A percentile compares a stretch with the other conserved stretches of the same genome.
These are phyloP conservation scores for Clitarchus hookeri DNA, from an alignment of 2,888 invertebrate genomes.

Conservation along the genomic window DNA sequence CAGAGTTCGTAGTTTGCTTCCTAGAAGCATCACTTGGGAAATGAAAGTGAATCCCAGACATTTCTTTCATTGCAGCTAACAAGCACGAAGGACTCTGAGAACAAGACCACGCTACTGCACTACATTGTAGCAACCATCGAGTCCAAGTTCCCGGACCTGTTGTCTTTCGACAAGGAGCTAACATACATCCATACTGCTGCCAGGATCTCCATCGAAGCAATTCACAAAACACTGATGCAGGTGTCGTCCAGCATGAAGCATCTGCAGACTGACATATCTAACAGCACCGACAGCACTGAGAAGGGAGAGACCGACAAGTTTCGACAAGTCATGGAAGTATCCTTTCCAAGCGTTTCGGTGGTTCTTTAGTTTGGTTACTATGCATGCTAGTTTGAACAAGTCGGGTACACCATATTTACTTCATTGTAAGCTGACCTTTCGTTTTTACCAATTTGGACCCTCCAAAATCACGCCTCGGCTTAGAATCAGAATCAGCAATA, in stretches of 20 bases:
- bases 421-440: too few species aligned
- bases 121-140: constrained; percentile 88
- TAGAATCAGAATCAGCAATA: too few species aligned
- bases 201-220: constrained; percentile 78
- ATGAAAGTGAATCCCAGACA: too few species aligned
- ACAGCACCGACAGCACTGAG: constrained; percentile 76
- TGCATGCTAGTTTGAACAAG: not conserved
- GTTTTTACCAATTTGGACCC: too few species aligned
- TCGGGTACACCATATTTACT: too few species aligned
- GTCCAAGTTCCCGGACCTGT: constrained; percentile 81
- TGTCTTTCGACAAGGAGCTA: constrained; percentile 84
- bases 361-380: constrained; percentile 6
- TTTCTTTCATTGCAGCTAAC: constrained; percentile 64
- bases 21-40: too few species aligned
- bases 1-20: too few species aligned
- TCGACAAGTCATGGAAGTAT: constrained; percentile 85
- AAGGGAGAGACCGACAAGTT: constrained; percentile 82
- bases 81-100: constrained; percentile 88
- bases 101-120: constrained; percentile 89
- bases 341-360: constrained; percentile 54
- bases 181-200: constrained; percentile 90
- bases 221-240: constrained; percentile 77
- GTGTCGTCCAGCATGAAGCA: constrained; percentile 88
- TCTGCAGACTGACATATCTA: constrained; percentile 87
- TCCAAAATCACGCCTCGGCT: too few species aligned